A percentile compares a stretch with the other conserved stretches of the same genome.
Conservation (phyloP, 2,888 invertebrate genomes). For the Xanthia icteritia region DNA sequence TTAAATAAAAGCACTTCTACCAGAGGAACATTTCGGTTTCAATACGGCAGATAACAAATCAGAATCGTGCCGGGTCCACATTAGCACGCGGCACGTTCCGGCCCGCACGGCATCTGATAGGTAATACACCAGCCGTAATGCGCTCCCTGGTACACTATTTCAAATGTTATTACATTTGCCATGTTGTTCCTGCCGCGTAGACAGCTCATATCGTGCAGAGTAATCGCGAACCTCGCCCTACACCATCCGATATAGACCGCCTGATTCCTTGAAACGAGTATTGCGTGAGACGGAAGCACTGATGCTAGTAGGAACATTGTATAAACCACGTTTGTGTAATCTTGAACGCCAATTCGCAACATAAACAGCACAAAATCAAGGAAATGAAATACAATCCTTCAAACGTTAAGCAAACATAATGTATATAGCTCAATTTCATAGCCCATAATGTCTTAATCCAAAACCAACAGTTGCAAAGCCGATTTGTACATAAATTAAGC, state of each 20-base stretch:
- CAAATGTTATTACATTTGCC: conserved; percentile 82
- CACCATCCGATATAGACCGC: conserved; percentile 69
- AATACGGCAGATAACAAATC: conserved; percentile 83
- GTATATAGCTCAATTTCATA: conserved; percentile 76
- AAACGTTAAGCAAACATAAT: conserved; percentile 62
- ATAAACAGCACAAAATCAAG: conserved; percentile 63
- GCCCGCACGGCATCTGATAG: conserved; percentile 85
- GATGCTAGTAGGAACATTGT: conserved; percentile 62
- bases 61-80: conserved; percentile 86
- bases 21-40: conserved; percentile 62
- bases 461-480: conserved; percentile 78
- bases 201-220: conserved; percentile 77
- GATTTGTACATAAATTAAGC: conserved; percentile 80
- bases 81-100: conserved; percentile 86
- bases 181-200: conserved; percentile 75
- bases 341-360: conserved; percentile 48
- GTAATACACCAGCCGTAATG: conserved; percentile 77
- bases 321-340: conserved; percentile 51
- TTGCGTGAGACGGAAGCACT: conserved; percentile 74
- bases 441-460: conserved; percentile 75
- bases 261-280: conserved; percentile 65
- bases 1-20: conserved; percentile 59
- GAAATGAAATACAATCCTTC: conserved; percentile 68
- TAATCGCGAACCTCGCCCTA: conserved; percentile 77
- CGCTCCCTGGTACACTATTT: conserved; percentile 78